Percentiles rank a stretch among this genome's conserved stretches.
Evolutionary conservation across 2,888 invertebrate species (phyloP).

Genomic region (Serrognathus titanus): DNA sequence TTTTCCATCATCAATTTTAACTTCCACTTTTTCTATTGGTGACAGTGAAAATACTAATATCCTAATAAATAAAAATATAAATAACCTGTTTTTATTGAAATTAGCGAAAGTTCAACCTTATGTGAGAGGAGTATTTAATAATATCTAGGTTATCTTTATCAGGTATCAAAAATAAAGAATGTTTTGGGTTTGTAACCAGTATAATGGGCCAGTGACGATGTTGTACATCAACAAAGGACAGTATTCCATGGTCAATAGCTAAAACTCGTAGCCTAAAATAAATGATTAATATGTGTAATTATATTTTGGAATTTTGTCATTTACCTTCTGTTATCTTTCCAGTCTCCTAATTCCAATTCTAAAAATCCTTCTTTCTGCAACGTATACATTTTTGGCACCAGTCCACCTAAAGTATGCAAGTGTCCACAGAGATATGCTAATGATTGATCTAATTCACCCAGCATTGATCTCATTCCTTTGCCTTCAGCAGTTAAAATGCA

Average conservation of each 20-base stretch:
- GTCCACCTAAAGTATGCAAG: slow-evolving; percentile 77
- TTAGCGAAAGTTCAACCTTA: slow-evolving; percentile 54
- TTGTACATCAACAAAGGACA: slow-evolving; percentile 77
- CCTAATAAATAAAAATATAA: slow-evolving; percentile 47
- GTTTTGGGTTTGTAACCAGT: slow-evolving; percentile 88
- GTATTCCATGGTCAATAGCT: slow-evolving; percentile 85
- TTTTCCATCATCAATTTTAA: slow-evolving; percentile 62
- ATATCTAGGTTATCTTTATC: slow-evolving; percentile 68
- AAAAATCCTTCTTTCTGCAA: slow-evolving; percentile 77
- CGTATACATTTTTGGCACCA: slow-evolving; percentile 82
- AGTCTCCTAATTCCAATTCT: slow-evolving; percentile 87
- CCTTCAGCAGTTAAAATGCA: slow-evolving; percentile 62
- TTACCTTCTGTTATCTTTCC: slow-evolving; percentile 85
- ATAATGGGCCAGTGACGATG: slow-evolving; percentile 78
- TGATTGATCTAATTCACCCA: slow-evolving; percentile 59
- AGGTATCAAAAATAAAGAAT: slow-evolving; percentile 70
- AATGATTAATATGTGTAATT: background rate
- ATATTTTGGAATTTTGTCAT: background rate
- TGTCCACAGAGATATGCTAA: slow-evolving; percentile 87
- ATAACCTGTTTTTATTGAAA: slow-evolving; percentile 1
- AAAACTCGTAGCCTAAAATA: slow-evolving; percentile 66
- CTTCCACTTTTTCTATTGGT: slow-evolving; percentile 60
- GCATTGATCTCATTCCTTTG: slow-evolving; percentile 53
- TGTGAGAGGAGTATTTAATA: slow-evolving; percentile 69
- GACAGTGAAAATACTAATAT: slow-evolving; percentile 74